Base-by-base conservation (phyloP, 1,140 invertebrate genomes). In the Drosophila ironensis region DNA sequence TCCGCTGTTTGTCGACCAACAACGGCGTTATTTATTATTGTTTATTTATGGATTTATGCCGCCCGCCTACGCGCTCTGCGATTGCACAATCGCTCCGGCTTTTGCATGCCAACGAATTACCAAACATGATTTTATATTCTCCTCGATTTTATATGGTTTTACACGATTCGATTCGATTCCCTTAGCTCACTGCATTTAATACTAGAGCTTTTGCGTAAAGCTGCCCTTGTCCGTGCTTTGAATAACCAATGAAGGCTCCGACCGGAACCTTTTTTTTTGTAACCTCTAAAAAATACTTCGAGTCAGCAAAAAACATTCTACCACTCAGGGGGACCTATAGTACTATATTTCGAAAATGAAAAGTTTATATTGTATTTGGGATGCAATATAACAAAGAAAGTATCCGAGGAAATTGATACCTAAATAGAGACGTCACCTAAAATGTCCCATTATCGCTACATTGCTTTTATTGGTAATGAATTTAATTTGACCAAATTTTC, bases 41-140 rank as follows among this genome's bases (percentile, higher is more conserved):
- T 77, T 82, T 77, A 82, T 82, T 82, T 78, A 66, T 78, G 75
- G 76, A 81, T 68, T 70, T 71, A 63, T 64, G 57, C 60, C 78
- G 78, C 78, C 60, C 78, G 78, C 78, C 78, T 78, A 82, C 78
- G 70, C 78, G 48, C 67, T 44, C 40, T 12, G 54, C 54, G 80
- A 86, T 82, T 82, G 74, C 80, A 82, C 73, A 82, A 82, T 70
- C 77, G 46, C 61, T 37, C 20, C 67, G 64, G 64, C 52, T 48
- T 70, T 78, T 57, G 41, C 25, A 60, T 63, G 57, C 60, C 19
- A 45, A 59, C 53, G 16, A 22, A 14, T 42, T 53, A n/a, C n/a
- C n/a, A n/a, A n/a, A n/a, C n/a, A n/a, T n/a, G n/a, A n/a, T n/a
- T n/a, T n/a, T n/a, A n/a, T n/a, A n/a, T 42, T 19, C 6, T 19